phyloP scores from a whole-genome alignment of 2,888 invertebrate genomes.

The Creontiades dilutus region DNA sequence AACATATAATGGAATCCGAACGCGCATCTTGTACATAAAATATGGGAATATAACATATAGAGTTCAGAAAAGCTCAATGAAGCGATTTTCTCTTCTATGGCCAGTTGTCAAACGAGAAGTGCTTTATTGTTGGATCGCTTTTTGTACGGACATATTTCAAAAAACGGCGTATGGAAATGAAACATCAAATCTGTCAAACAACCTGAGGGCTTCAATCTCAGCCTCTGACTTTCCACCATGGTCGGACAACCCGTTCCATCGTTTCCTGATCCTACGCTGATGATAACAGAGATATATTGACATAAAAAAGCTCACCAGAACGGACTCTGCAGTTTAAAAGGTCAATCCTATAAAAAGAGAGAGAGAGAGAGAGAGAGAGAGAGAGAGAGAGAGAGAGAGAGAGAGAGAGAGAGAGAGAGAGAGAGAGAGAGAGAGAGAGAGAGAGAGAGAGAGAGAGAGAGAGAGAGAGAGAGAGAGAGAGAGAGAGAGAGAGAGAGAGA shows the following conservation, averaged over 20 bases:
- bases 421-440: no score
- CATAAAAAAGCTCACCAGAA: not conserved
- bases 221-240: not conserved
- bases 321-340: not conserved
- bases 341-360: not conserved
- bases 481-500: no score
- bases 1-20: no score
- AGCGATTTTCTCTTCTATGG: not conserved
- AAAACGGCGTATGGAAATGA: slow-evolving; percentile 14
- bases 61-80: not conserved
- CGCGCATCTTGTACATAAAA: no score
- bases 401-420: no score
- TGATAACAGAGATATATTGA: slow-evolving; percentile 5
- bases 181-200: slow-evolving; percentile 35
- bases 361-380: no score
- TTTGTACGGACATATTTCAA: not conserved
- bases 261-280: not conserved
- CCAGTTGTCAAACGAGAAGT: not conserved
- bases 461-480: no score
- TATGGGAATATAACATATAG: no score
- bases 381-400: no score
- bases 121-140: slow-evolving; percentile 13
- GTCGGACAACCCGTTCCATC: slow-evolving; percentile 3
- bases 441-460: no score
- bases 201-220: slow-evolving; percentile 4